Base-by-base conservation (phyloP, 2,888 invertebrate species). In the Epirrhoe tristata region DNA sequence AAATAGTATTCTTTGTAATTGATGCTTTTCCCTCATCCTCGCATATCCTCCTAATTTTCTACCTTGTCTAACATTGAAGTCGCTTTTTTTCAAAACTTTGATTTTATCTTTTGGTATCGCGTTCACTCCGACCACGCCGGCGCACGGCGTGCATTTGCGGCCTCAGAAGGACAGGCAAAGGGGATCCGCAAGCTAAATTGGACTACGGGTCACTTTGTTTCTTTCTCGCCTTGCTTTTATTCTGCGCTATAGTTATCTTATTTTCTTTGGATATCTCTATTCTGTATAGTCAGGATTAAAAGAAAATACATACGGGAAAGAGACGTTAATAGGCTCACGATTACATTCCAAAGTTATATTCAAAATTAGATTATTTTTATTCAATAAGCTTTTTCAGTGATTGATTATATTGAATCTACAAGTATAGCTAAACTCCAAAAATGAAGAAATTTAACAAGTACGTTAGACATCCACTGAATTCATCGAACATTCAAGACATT, bases 121-220 rank as follows among this genome's bases (percentile, higher is more conserved):
- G 60, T 46, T 24, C 62, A 67, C 46, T 74, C 59, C 58, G 68
- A 66, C 72, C 66, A 66, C 69, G 64, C 70, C 72, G 73, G 72
- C n/a, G n/a, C 73, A 74, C 69, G 66, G 77, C 73, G 77, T 81
- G 81, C 81, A 82, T 81, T 80, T 80, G 82, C 70, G 81, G 79
- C 74, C 75, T 74, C 74, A 77, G 77, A 77, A 77, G 73, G 82
- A 82, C 76, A 77, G 74, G 77, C 81, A 74, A 83, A 76, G 76
- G 76, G 82, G 78, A 79, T 79, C 82, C 79, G 77, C 79, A 81
- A 77, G 76, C 82, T 80, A 85, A 87, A 86, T 87, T 85, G 85
- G 81, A 84, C 81, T 78, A 75, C 74, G 80, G 80, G 77, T 81
- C 81, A 81, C 80, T 77, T 81, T 80, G 78, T 78, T 81, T 77